phyloP scores from a whole-genome alignment of 2,888 invertebrate genomes.

The Cheilosia variabilis region DNA sequence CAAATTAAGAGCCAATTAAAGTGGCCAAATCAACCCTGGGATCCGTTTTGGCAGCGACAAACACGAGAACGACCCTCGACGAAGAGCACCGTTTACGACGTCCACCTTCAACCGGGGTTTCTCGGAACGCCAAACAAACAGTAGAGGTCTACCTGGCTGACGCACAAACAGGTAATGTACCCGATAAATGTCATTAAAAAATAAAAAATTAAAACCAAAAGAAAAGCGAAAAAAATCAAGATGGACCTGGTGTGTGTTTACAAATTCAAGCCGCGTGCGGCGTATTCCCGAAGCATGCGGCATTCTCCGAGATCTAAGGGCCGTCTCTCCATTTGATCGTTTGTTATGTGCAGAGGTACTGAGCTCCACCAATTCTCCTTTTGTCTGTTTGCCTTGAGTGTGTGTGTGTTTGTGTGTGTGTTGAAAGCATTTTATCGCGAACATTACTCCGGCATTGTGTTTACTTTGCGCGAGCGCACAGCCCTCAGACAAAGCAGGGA shows the following conservation, averaged over 20 bases:
- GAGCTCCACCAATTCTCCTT: slow-evolving; percentile 3
- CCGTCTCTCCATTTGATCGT: slow-evolving; percentile 52
- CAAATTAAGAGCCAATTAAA: slow-evolving; percentile 73
- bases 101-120: slow-evolving; percentile 65
- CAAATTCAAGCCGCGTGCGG: slow-evolving; percentile 72
- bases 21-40: slow-evolving; percentile 36
- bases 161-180: slow-evolving; percentile 69
- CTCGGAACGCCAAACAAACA: slow-evolving; percentile 56
- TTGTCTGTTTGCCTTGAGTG: slow-evolving; percentile 38
- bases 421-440: slow-evolving; percentile 63
- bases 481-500: no score
- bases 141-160: slow-evolving; percentile 60
- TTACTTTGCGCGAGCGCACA: slow-evolving; percentile 30
- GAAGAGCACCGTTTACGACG: slow-evolving; percentile 37
- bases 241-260: slow-evolving; percentile 43
- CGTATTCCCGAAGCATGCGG: slow-evolving; percentile 71
- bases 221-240: background rate
- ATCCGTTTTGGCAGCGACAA: slow-evolving; percentile 25
- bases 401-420: slow-evolving; percentile 47
- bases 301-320: slow-evolving; percentile 67
- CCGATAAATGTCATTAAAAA: slow-evolving; percentile 68
- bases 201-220: background rate
- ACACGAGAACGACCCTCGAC: slow-evolving; percentile 15
- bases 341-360: slow-evolving; percentile 34
- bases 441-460: slow-evolving; percentile 38